Conservation (phyloP, 2,113 vertebrate genomes). For the Melanostigma gelatinosum region DNA sequence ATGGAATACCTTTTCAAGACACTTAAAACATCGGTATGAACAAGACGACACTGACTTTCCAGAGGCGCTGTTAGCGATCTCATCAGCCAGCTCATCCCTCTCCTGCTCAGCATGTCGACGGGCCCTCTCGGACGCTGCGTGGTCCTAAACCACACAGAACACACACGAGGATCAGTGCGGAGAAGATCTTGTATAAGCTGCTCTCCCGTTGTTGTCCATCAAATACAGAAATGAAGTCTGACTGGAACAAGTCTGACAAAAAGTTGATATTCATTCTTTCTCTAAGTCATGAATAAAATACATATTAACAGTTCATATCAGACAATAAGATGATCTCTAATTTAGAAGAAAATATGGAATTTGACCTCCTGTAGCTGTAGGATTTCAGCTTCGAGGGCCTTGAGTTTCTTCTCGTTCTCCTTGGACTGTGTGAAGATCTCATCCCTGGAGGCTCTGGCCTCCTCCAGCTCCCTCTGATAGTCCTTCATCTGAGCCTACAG, state of each 20-base stretch:
- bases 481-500: slow-evolving; percentile 96
- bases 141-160: slow-evolving; percentile 81
- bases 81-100: slow-evolving; percentile 92
- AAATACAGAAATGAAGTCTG: background rate
- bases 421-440: slow-evolving; percentile 98
- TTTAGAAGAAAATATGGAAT: background rate
- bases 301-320: background rate
- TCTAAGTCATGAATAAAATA: background rate
- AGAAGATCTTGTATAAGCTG: background rate
- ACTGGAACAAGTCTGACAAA: background rate
- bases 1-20: background rate
- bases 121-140: slow-evolving; percentile 91
- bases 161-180: background rate
- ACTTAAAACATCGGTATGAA: background rate
- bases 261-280: background rate
- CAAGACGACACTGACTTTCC: slow-evolving; percentile 89
- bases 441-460: slow-evolving; percentile 93
- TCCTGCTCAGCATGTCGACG: slow-evolving; percentile 96
- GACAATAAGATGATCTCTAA: background rate
- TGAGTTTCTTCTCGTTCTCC: slow-evolving; percentile 98
- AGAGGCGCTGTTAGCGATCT: slow-evolving; percentile 95
- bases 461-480: slow-evolving; percentile 95
- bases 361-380: slow-evolving; percentile 95
- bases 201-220: background rate
- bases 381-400: slow-evolving; percentile 94